Conservation (phyloP, 1,140 invertebrate genomes). For the Belonocnema kinseyi region DNA sequence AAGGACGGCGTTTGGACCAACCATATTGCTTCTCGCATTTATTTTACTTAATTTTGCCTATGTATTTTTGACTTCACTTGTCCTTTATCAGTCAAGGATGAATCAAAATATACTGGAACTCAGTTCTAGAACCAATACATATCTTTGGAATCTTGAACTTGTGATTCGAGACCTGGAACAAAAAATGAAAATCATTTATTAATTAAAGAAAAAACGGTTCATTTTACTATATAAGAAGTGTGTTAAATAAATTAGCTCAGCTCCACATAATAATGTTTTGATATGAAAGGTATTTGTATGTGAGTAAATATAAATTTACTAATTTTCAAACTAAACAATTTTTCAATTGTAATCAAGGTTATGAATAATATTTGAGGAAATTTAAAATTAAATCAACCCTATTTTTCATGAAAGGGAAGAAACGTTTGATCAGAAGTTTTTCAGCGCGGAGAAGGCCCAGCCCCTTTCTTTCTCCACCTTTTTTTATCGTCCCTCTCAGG, state of each 20-base stretch:
- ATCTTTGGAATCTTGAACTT: conserved; percentile 68
- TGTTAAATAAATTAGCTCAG: too few relatives aligned
- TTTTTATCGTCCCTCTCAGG: conserved; percentile 36
- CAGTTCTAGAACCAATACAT: conserved; percentile 67
- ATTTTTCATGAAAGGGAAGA: not conserved
- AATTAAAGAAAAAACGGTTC: too few relatives aligned
- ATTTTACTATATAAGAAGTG: too few relatives aligned
- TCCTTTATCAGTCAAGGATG: conserved; percentile 9
- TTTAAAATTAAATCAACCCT: too few relatives aligned
- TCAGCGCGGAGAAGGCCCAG: not conserved
- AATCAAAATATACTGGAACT: conserved; percentile 36
- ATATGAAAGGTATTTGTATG: too few relatives aligned
- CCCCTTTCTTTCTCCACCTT: not conserved
- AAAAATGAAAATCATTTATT: not conserved
- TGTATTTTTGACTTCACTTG: conserved; percentile 11
- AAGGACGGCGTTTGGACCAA: conserved; percentile 22
- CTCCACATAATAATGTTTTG: too few relatives aligned
- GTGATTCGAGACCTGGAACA: conserved; percentile 66
- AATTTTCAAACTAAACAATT: too few relatives aligned
- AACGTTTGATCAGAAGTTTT: conserved; percentile 16
- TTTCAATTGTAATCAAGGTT: too few relatives aligned
- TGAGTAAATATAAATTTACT: too few relatives aligned
- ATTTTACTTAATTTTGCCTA: conserved; percentile 13
- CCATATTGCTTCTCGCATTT: not conserved
- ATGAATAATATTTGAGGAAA: too few relatives aligned